phyloP scores from a whole-genome alignment of 2,113 vertebrate genomes.

The Hemiprocne comata region DNA sequence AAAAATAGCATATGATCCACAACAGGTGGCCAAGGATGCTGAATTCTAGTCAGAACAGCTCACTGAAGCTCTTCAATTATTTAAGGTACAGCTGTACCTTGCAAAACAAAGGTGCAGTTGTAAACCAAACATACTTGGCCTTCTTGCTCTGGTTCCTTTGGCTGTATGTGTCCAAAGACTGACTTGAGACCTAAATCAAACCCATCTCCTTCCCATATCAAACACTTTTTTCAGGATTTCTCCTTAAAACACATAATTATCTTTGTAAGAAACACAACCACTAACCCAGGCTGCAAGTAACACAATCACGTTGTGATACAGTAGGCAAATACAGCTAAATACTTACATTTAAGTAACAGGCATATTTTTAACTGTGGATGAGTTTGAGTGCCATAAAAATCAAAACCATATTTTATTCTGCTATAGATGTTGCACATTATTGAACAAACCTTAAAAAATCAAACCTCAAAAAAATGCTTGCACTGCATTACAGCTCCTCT shows the following conservation, averaged over 20 bases:
- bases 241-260: neutral
- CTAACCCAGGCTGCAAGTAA: neutral
- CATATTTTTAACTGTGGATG: neutral
- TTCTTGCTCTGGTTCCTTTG: neutral
- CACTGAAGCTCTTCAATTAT: neutral
- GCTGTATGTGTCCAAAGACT: neutral
- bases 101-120: neutral
- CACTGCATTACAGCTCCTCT: neutral
- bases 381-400: neutral
- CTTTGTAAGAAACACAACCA: neutral
- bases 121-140: neutral
- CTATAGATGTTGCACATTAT: neutral
- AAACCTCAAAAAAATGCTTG: neutral
- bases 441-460: neutral
- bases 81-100: neutral
- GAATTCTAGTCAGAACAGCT: neutral
- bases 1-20: neutral
- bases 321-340: neutral
- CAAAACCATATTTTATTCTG: neutral
- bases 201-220: neutral
- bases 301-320: neutral
- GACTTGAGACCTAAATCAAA: neutral
- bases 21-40: neutral
- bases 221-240: neutral
- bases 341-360: neutral